These are phyloP conservation scores for Morpho helenor DNA, from an alignment of 2,888 invertebrate species.

Conservation along the genomic window DNA sequence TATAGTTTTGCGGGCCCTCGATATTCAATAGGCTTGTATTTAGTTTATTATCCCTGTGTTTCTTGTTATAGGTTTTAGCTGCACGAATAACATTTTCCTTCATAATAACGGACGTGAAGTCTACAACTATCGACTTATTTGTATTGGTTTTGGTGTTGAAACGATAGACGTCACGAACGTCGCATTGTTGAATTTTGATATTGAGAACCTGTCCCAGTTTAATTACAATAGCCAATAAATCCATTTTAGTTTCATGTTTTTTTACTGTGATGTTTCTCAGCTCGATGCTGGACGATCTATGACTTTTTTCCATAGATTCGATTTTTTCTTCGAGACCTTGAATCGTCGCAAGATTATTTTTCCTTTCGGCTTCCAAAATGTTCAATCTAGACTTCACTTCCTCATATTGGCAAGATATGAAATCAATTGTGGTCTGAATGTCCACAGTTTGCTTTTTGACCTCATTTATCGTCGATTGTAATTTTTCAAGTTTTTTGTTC, in stretches of 20 bases:
- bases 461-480: no score
- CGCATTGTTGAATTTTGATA: neutral
- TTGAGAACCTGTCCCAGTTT: neutral
- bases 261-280: neutral
- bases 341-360: neutral
- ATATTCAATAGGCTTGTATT: neutral
- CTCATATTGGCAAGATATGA: neutral
- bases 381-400: neutral
- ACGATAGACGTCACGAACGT: neutral
- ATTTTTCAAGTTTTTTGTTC: no score
- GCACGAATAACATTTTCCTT: neutral
- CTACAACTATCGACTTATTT: neutral
- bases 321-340: neutral
- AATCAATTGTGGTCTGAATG: neutral
- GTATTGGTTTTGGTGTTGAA: neutral
- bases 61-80: neutral
- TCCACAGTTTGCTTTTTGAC: neutral
- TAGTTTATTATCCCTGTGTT: neutral
- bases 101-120: neutral
- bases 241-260: neutral
- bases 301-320: neutral
- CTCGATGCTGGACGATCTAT: neutral
- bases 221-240: no score
- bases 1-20: neutral
- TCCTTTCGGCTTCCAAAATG: neutral